Evolutionary conservation across 1,140 invertebrate genomes (phyloP), one percentile per base, ranked within the genome.

Genomic region (fruit fly (Drosophila melanogaster)): DNA sequence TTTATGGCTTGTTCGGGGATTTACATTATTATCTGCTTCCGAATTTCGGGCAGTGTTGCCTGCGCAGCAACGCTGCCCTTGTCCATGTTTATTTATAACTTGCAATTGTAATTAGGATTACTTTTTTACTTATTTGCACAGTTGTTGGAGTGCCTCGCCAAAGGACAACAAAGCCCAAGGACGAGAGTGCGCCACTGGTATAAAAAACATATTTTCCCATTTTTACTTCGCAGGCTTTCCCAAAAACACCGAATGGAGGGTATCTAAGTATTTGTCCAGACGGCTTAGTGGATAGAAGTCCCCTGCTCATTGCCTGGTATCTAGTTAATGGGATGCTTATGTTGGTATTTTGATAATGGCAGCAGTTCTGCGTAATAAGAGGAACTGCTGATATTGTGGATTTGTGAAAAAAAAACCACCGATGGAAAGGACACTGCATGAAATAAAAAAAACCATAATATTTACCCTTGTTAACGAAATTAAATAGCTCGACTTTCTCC

Each of bases 71-170:
- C 72, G 59, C 55, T 57, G 54, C 49, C 58, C 69, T 65, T 80
- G 67, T 58, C 74, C 83, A 89, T 87, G 81, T 87, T 87, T 87
- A 87, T 83, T 83, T 87, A 87, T 89, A 87, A 89, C 84, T 87
- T 77, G 64, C 79, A 83, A 87, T 87, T 87, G 84, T 87, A 87
- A 87, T 87, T 87, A 87, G 83, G 83, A 87, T 87, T 87, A 87
- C 77, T 86, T 89, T 89, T 81, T 89, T 89, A 83, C 84, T 77
- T 87, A 87, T 89, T 87, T 87, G 84, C 81, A 69, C 83, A 86
- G 81, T 81, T 86, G 77, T 65, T 81, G 46, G 61, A 58, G 66
- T 35, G 74, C 53, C 71, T 56, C 17, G 5, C 12, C 11, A 3
- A 19, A 66, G 47, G 62, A 69, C 61, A 53, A 30, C 44, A 35